These are phyloP conservation scores for Macrophya alboannulata DNA, from an alignment of 2,888 invertebrate genomes.

Conservation along the genomic window DNA sequence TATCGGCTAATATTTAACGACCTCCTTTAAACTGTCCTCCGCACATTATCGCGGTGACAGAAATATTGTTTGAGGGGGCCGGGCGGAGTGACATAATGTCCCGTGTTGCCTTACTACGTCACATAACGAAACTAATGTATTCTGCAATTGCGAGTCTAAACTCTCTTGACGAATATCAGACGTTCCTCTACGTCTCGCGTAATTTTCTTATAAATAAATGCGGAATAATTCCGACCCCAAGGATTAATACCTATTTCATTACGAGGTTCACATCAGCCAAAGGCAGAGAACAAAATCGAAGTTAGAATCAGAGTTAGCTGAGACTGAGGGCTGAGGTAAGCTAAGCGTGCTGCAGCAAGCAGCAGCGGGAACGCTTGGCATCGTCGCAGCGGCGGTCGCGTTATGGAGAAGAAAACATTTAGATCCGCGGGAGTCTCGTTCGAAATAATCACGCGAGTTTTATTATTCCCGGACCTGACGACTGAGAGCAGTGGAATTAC, in stretches of 20 bases:
- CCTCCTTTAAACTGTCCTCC: background rate
- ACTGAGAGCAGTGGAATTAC: background rate
- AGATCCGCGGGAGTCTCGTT: constrained; percentile 49
- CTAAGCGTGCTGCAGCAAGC: constrained; percentile 29
- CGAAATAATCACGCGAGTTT: constrained; percentile 40
- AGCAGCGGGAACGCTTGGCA: constrained; percentile 54
- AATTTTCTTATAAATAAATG: background rate
- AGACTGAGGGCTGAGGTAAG: constrained; percentile 8
- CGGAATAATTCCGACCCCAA: background rate
- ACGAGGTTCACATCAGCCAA: background rate
- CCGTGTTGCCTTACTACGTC: constrained; percentile 55
- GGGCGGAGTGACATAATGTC: constrained; percentile 54
- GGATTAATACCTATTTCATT: background rate
- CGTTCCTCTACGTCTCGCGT: background rate
- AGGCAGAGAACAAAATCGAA: background rate
- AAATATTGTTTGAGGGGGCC: constrained; percentile 54
- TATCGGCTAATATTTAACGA: background rate
- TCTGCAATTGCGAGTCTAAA: constrained; percentile 35
- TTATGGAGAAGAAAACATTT: constrained; percentile 47
- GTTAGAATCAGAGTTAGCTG: background rate
- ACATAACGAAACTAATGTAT: constrained; percentile 42
- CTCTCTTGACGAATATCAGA: constrained; percentile 22
- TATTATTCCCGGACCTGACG: background rate
- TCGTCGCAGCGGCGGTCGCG: constrained; percentile 47
- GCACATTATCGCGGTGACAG: constrained; percentile 36